Base-by-base conservation (phyloP, 2,113 vertebrate genomes). In the Benitochromis conjunctus region DNA sequence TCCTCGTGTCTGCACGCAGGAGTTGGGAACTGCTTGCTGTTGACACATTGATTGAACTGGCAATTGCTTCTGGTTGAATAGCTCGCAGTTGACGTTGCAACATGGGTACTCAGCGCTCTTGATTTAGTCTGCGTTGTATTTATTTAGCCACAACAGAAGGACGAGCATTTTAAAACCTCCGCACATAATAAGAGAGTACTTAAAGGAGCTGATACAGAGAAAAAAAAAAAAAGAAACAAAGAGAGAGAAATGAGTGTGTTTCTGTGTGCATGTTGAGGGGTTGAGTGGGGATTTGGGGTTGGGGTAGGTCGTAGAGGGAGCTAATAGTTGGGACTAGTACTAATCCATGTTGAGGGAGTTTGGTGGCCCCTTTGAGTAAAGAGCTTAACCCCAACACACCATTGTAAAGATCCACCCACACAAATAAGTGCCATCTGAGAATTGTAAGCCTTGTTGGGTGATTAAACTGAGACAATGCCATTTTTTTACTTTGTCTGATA, bases 21-120 rank as follows among this genome's bases (percentile, higher is more conserved):
- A 87, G 82, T 88, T 57, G 81, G 81, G 84, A 88, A 64, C 84
- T 82, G 89, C 89, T 90, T 86, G 78, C 88, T 90, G 91, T 88
- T 93, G 93, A 95, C 92, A 94, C 90, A 92, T 93, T 93, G 94
- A 95, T 93, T 93, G 94, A 95, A 94, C 90, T 93, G 89, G 83
- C 93, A 93, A 93, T 94, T 94, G 93, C 80, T 87, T 64, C 86
- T 82, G 91, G 89, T 89, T 91, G 84, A 91, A 91, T 90, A 34
- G 24, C 76, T 84, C 3, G 81, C 84, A 64, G 90, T 93, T 94
- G 93, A 94, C 94, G 89, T 92, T 90, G 88, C 82, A 88, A 89
- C 88, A 89, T 46, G 24, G 79, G 76, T 74, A 69, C 80, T 91
- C 56, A 78, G 86, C 36, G 14, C 58, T 82, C 90, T 79, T 87